Evolutionary conservation across 2,888 invertebrate genomes (phyloP).

Genomic region (Calliphora vomitoria): DNA sequence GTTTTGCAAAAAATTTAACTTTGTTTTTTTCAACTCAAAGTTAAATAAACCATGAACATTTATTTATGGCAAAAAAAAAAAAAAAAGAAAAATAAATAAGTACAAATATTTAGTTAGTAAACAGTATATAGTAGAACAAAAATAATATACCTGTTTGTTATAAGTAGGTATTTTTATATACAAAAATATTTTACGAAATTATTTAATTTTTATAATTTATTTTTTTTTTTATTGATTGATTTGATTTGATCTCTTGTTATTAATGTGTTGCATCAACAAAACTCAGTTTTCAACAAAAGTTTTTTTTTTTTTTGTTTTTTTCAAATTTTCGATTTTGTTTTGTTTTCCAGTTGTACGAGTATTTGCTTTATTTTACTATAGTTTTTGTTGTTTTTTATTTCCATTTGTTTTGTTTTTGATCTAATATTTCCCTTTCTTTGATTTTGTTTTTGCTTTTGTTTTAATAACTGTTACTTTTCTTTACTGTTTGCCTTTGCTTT

Average conservation of each 20-base stretch:
- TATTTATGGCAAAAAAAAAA: neutral
- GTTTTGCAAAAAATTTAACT: constrained; percentile 16
- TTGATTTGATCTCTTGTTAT: neutral
- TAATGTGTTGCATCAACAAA: too few species aligned
- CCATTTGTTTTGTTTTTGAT: constrained; percentile 32
- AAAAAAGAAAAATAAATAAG: too few species aligned
- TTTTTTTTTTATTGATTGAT: neutral
- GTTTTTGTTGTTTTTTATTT: constrained; percentile 14
- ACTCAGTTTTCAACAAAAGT: too few species aligned
- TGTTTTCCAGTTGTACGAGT: neutral
- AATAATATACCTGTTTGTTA: constrained; percentile 8
- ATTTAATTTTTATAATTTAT: neutral
- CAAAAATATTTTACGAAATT: neutral
- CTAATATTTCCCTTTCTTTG: constrained; percentile 1
- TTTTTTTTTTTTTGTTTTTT: too few species aligned
- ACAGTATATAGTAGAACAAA: too few species aligned
- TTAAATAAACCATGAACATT: constrained; percentile 48
- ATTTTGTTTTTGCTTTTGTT: constrained; percentile 22
- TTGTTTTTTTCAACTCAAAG: constrained; percentile 14
- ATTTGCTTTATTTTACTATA: neutral
- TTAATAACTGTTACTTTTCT: constrained; percentile 18
- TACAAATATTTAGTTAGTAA: constrained; percentile 8
- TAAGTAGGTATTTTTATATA: neutral
- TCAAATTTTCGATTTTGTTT: neutral
- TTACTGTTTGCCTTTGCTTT: neutral